These are phyloP conservation scores for Rhinella marina DNA, from an alignment of 2,797 vertebrate species.

Conservation along the genomic window DNA sequence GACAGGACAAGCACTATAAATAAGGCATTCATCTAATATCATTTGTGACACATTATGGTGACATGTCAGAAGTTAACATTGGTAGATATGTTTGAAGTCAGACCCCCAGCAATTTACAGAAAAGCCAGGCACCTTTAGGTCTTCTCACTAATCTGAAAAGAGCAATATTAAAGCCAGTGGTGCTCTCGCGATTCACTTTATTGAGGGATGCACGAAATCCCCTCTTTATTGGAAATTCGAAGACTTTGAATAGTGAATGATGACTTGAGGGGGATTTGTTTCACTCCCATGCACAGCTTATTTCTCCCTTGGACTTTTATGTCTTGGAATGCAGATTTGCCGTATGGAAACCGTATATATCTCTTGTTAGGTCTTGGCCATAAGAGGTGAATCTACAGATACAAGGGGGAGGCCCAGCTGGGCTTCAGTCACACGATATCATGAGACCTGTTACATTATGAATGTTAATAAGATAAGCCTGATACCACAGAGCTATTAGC, in stretches of 20 bases:
- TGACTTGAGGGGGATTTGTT: slow-evolving; percentile 1
- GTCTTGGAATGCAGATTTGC: not conserved
- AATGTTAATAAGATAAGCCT: not conserved
- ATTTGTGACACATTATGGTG: not conserved
- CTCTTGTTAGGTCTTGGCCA: not conserved
- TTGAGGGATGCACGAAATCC: not conserved
- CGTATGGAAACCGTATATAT: not conserved
- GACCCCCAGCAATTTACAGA: too few relatives aligned
- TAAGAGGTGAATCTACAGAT: not conserved
- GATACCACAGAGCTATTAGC: not conserved
- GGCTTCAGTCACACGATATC: not conserved
- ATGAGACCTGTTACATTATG: not conserved
- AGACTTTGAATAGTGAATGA: not conserved
- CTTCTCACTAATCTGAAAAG: not conserved
- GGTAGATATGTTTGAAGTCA: too few relatives aligned
- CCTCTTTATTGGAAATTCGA: not conserved
- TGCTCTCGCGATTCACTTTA: not conserved
- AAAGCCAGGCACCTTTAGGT: too few relatives aligned
- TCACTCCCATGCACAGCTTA: not conserved
- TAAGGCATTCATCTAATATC: not conserved
- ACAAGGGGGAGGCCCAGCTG: too few relatives aligned
- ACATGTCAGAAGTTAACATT: not conserved
- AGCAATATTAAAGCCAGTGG: not conserved
- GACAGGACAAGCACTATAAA: not conserved
- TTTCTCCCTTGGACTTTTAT: not conserved